Conservation (phyloP, 2,888 invertebrate genomes). For the Eubasilissa splendida region DNA sequence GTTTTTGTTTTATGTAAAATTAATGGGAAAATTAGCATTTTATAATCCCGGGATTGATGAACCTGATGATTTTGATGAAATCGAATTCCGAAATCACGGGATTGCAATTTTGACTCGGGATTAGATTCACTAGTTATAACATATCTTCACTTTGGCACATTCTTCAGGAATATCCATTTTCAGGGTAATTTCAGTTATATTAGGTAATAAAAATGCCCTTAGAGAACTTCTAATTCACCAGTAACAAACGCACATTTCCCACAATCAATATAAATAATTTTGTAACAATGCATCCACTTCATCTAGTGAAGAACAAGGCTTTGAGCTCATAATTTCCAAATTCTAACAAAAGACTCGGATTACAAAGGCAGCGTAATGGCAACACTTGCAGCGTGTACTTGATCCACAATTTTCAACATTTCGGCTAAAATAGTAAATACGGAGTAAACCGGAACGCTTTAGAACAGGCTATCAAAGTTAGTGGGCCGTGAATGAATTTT, state of each 20-base stretch:
- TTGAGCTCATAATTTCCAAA: constrained; percentile 31
- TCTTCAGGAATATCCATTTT: too few species aligned
- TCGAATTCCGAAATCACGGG: too few species aligned
- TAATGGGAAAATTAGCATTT: too few species aligned
- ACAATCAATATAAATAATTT: constrained; percentile 25
- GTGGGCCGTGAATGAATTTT: background rate
- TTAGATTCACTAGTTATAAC: too few species aligned
- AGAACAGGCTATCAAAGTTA: background rate
- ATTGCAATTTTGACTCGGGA: too few species aligned
- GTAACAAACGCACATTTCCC: background rate
- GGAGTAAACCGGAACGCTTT: background rate
- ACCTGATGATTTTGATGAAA: too few species aligned
- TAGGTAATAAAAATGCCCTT: too few species aligned
- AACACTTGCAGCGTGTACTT: constrained; percentile 6
- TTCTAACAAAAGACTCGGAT: constrained; percentile 19
- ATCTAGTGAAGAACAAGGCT: constrained; percentile 30
- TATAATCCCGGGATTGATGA: too few species aligned
- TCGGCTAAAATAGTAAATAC: background rate
- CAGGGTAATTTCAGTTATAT: too few species aligned
- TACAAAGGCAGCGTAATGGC: constrained; percentile 27
- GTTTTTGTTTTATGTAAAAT: too few species aligned
- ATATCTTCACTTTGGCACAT: too few species aligned
- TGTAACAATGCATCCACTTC: constrained; percentile 24
- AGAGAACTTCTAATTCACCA: background rate
- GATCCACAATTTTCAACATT: background rate